A percentile compares a stretch with the other conserved stretches of the same genome.
Conservation (phyloP, 2,797 vertebrate genomes). For the Pangasius macronema region DNA sequence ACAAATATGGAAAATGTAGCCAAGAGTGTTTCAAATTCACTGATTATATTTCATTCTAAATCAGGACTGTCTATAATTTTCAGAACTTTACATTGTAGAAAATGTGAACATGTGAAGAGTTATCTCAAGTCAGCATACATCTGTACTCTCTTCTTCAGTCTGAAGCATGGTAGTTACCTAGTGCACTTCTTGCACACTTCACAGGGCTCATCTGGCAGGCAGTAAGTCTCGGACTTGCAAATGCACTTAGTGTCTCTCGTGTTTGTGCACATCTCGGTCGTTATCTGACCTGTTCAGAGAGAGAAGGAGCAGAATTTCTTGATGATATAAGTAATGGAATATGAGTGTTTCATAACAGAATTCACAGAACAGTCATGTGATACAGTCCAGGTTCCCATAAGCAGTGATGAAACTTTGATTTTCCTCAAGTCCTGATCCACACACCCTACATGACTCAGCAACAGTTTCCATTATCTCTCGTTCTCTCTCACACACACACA, state of each 20-base stretch:
- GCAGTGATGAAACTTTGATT: slow-evolving; percentile 13
- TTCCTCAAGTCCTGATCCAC: not conserved
- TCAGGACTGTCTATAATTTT: not conserved
- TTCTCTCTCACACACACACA: slow-evolving; percentile 12
- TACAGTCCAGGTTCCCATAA: not conserved
- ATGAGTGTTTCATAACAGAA: not conserved
- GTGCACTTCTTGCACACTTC: slow-evolving; percentile 81
- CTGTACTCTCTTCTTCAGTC: not conserved
- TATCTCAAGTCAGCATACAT: not conserved
- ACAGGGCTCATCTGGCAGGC: slow-evolving; percentile 77
- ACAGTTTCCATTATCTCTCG: slow-evolving; percentile 3
- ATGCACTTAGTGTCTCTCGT: slow-evolving; percentile 73
- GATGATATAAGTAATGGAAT: not conserved
- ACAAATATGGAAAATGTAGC: not conserved
- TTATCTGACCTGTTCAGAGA: slow-evolving; percentile 68
- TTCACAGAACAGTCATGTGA: not conserved
- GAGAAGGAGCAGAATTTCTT: not conserved
- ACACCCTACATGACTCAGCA: slow-evolving; percentile 34
- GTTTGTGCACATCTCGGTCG: slow-evolving; percentile 65
- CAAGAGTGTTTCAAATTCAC: not conserved
- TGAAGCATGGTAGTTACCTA: slow-evolving; percentile 62
- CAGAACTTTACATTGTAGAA: not conserved
- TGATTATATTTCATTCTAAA: not conserved
- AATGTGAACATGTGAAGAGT: not conserved
- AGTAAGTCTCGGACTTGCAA: slow-evolving; percentile 73